Base-by-base conservation (phyloP, 2,888 invertebrate species). In the Orchestes rusci region DNA sequence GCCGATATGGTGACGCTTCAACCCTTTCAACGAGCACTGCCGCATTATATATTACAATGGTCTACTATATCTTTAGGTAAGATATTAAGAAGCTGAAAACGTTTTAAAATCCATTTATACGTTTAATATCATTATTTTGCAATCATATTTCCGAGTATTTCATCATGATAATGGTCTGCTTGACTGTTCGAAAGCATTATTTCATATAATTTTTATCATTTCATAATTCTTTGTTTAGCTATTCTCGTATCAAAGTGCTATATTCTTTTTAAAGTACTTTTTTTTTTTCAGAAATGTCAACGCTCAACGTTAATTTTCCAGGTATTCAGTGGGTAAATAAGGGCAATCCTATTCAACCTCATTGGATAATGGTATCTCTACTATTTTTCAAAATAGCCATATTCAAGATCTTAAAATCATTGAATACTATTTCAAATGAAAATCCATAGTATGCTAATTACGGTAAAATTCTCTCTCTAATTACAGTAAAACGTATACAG, bases 241-340 rank as follows among this genome's bases (percentile, higher is more conserved):
- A 23, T 7, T 23, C 23, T 10, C 23, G 7, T 23, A 7, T 23
- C 10, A 23, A 7, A 23, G 10, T 7, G 23, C 5, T 10, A 23
- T 23, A 23, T 23, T 23, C 13, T 31, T 31, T 2, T 8, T 31
- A 31, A 31, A 31, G 31, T 31, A 31, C 8, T 31, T 31, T 29
- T 33, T 40, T 36, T 56, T 53, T 69, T 72, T 2, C 75, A 84
- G 83, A 82, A 72, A 80, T 77, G 59, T 74, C 74, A 61, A 74
- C 74, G 56, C 81, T 83, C 67, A 80, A 83, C 72, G 80, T 82
- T 80, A 82, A 82, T 60, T 81, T 75, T 61, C 73, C 77, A 1
- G 82, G 82, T 3, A 66, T 83, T 5, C 69, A 73, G 10, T 73
- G 72, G 59, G 74, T 77, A 49, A 74, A 54, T 45, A 34, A 49